Conservation (phyloP, 2,113 vertebrate genomes). For the Poeciliopsis retropinna region DNA sequence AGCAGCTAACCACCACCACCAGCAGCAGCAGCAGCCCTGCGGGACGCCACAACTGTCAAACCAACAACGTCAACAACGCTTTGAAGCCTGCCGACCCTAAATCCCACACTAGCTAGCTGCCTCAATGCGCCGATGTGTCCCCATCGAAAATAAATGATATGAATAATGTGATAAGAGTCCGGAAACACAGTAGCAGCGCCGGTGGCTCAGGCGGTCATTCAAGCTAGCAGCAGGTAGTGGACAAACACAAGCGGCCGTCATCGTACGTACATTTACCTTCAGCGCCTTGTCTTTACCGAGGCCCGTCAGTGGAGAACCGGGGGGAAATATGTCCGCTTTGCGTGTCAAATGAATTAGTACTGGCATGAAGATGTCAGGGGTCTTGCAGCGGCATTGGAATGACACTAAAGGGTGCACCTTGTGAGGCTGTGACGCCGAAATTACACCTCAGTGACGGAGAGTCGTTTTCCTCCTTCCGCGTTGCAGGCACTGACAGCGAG, state of each 20-base stretch:
- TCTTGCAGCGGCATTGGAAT: not conserved
- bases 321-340: not conserved
- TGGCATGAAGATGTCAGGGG: not conserved
- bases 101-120: conserved; percentile 40
- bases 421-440: conserved; percentile 54
- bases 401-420: conserved; percentile 43
- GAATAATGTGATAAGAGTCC: conserved; percentile 28
- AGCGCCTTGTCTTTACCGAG: conserved; percentile 42
- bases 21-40: conserved; percentile 12
- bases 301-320: conserved; percentile 16
- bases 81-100: conserved; percentile 22
- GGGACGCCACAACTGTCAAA: conserved; percentile 52
- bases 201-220: conserved; percentile 21
- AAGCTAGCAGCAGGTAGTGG: conserved; percentile 55
- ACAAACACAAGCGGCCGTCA: conserved; percentile 10
- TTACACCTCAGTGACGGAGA: conserved; percentile 82
- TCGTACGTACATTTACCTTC: conserved; percentile 62
- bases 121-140: not conserved
- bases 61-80: conserved; percentile 53
- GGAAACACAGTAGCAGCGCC: conserved; percentile 15
- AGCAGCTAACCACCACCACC: not conserved
- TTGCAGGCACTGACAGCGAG: conserved; percentile 48
- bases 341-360: not conserved
- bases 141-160: not conserved
- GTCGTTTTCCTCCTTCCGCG: conserved; percentile 71